Percentiles rank a stretch among this genome's conserved stretches.
Conservation (phyloP, 2,888 invertebrate species). For the Mystacides longicornis region DNA sequence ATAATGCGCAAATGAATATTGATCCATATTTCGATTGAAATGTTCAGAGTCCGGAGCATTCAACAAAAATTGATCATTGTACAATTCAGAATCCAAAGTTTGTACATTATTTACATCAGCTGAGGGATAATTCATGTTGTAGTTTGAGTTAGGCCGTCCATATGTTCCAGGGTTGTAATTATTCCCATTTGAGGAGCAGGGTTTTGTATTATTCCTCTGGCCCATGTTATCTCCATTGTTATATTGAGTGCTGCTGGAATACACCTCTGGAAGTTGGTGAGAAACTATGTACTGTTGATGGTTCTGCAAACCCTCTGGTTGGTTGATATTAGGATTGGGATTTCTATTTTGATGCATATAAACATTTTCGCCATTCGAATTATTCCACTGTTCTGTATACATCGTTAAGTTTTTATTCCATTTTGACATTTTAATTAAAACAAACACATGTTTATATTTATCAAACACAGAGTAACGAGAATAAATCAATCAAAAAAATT, state of each 20-base stretch:
- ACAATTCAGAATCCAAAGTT: conserved; percentile 36
- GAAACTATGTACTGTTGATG: conserved; percentile 14
- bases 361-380: conserved; percentile 11
- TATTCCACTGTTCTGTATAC: conserved; percentile 41
- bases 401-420: conserved; percentile 46
- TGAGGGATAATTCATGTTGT: conserved; percentile 31
- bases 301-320: conserved; percentile 11
- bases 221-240: conserved; percentile 5
- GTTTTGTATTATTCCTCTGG: conserved; percentile 2
- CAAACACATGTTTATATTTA: conserved; percentile 32
- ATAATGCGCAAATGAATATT: conserved; percentile 8
- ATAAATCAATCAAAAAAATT: too few species aligned
- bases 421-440: conserved; percentile 42
- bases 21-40: conserved; percentile 31
- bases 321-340: conserved; percentile 4
- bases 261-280: conserved; percentile 15
- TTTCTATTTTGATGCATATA: conserved; percentile 11
- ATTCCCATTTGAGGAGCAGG: background rate
- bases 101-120: conserved; percentile 45
- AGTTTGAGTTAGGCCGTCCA: conserved; percentile 10
- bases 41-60: conserved; percentile 46
- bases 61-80: conserved; percentile 37
- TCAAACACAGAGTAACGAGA: conserved; percentile 2
- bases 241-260: conserved; percentile 10
- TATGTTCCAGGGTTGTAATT: conserved; percentile 11